Evolutionary conservation across 1,140 invertebrate species (phyloP).

Genomic region (Bathynomus jamesi): DNA sequence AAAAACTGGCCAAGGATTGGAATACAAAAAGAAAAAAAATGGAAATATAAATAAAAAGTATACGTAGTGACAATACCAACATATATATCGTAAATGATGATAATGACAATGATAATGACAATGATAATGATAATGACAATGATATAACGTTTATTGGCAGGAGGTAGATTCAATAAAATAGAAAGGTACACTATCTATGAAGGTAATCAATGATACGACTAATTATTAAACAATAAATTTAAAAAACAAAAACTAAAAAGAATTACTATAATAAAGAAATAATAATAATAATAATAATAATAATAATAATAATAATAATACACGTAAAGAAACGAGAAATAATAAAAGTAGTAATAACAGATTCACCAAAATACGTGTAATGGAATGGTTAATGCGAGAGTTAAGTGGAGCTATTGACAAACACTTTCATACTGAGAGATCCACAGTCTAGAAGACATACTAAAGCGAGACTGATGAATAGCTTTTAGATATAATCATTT

Average conservation of each 20-base stretch:
- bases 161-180: background rate
- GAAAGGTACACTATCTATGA: background rate
- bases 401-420: background rate
- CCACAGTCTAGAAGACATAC: too few relatives aligned
- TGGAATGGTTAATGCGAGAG: background rate
- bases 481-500: too few relatives aligned
- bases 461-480: too few relatives aligned
- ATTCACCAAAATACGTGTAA: background rate
- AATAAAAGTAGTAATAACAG: background rate
- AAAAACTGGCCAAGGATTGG: too few relatives aligned
- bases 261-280: background rate
- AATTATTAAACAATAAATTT: background rate
- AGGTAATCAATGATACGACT: background rate
- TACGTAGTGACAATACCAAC: background rate
- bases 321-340: background rate
- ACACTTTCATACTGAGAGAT: too few relatives aligned
- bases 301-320: conserved; percentile 2
- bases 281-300: conserved; percentile 3
- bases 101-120: background rate
- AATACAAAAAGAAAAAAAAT: background rate
- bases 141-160: too few relatives aligned
- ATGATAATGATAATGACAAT: background rate
- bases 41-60: background rate
- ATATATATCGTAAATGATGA: background rate
- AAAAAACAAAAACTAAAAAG: background rate